Conservation (phyloP, 2,797 vertebrate species). For the Eulemur mongoz region DNA sequence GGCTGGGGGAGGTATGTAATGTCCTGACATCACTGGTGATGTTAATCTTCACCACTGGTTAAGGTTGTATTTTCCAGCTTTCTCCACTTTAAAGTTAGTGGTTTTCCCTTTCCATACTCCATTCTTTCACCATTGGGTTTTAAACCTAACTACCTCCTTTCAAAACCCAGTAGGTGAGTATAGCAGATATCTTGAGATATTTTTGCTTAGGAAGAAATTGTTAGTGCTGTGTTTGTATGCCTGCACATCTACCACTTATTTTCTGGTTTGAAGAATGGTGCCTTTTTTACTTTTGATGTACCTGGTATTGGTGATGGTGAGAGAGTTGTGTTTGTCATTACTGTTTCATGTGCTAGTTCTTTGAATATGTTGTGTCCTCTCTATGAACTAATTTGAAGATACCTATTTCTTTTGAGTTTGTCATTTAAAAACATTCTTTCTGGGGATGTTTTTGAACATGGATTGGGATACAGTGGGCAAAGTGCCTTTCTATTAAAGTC, state of each 20-base stretch:
- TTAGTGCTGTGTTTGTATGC: neutral
- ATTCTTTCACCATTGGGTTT: neutral
- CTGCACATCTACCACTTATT: neutral
- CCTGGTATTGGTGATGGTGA: neutral
- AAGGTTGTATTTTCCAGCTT: neutral
- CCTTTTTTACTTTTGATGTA: neutral
- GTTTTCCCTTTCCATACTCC: neutral
- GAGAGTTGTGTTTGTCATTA: neutral
- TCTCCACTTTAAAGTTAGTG: neutral
- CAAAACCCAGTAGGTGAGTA: neutral
- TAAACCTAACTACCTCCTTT: neutral
- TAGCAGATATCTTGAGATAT: neutral
- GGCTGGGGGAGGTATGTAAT: neutral
- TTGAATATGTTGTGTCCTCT: neutral
- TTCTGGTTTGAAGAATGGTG: neutral
- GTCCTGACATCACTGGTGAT: neutral
- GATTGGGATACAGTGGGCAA: neutral
- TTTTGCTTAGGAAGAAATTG: neutral
- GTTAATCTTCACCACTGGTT: neutral
- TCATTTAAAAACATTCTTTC: constrained; percentile 31
- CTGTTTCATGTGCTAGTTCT: neutral
- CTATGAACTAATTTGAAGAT: neutral
- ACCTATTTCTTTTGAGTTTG: neutral
- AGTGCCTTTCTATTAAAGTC: neutral
- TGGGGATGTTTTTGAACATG: neutral